Evolutionary conservation across 2,797 vertebrate genomes (phyloP).

Genomic region (Leptodactylus fallax): DNA sequence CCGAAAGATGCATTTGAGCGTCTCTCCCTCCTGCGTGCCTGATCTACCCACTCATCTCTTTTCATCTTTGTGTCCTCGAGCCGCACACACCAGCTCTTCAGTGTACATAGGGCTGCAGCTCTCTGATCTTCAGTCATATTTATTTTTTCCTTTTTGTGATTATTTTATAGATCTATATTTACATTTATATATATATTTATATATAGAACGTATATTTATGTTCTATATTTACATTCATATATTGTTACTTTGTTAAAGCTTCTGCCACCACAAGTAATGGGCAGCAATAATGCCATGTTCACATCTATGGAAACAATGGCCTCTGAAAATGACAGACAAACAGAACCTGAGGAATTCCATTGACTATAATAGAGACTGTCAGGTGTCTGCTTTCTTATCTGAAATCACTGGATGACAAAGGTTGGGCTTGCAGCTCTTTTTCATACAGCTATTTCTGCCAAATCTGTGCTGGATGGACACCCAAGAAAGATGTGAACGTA

Average conservation of each 20-base stretch:
- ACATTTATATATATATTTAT: too few species aligned
- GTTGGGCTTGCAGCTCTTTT: too few species aligned
- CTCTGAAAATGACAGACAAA: too few species aligned
- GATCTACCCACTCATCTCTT: background rate
- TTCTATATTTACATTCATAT: background rate
- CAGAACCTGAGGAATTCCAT: too few species aligned
- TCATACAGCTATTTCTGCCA: too few species aligned
- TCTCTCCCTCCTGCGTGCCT: background rate
- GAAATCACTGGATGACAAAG: too few species aligned
- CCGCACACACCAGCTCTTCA: background rate
- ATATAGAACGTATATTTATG: too few species aligned
- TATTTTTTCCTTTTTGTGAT: background rate
- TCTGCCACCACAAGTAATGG: background rate
- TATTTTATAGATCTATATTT: background rate
- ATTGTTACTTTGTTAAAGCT: background rate
- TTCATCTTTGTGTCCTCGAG: constrained; percentile 27
- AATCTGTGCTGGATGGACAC: too few species aligned
- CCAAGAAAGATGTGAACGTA: too few species aligned
- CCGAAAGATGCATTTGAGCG: background rate
- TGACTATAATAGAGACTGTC: too few species aligned
- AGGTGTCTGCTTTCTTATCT: too few species aligned
- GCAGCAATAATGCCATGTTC: background rate
- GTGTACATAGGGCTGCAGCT: background rate
- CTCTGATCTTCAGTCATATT: background rate
- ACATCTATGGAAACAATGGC: too few species aligned